Evolutionary conservation across 2,113 vertebrate species (phyloP).

Genomic region (Benitochromis conjunctus): DNA sequence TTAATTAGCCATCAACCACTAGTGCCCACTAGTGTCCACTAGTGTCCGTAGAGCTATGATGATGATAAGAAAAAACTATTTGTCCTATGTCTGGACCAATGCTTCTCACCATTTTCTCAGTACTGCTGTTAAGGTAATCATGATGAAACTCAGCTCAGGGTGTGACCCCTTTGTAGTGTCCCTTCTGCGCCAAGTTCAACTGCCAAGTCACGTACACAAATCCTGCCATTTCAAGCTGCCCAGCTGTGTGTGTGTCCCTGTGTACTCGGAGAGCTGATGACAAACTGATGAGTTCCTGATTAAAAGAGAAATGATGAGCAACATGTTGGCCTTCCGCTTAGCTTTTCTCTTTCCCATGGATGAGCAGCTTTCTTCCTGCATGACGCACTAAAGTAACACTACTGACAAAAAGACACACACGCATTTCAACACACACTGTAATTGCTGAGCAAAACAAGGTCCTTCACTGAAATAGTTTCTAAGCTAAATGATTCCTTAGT

Average conservation of each 20-base stretch:
- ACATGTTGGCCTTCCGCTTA: slow-evolving; percentile 57
- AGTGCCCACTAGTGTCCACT: not conserved
- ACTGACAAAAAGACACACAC: not conserved
- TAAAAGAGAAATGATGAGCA: slow-evolving; percentile 54
- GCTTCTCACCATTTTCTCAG: not conserved
- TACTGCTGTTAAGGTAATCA: not conserved
- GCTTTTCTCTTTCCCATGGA: slow-evolving; percentile 51
- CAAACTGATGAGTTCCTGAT: slow-evolving; percentile 75
- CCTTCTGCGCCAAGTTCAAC: not conserved
- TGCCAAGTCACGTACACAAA: slow-evolving; percentile 42
- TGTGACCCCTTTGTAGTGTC: not conserved
- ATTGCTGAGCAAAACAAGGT: not conserved
- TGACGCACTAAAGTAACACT: slow-evolving; percentile 5
- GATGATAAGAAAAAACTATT: not conserved
- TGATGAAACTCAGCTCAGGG: not conserved
- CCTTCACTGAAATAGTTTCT: not conserved
- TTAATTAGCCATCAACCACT: not conserved
- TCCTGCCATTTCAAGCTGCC: not conserved
- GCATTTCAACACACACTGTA: not conserved
- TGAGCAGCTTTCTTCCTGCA: slow-evolving; percentile 43
- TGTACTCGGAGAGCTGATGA: slow-evolving; percentile 58
- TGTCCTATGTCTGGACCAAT: not conserved
- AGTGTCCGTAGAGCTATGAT: not conserved
- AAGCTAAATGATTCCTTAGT: not conserved
- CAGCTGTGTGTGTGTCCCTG: slow-evolving; percentile 39